Conservation (phyloP, 2,797 vertebrate species). For the Rhinogobio ventralis region DNA sequence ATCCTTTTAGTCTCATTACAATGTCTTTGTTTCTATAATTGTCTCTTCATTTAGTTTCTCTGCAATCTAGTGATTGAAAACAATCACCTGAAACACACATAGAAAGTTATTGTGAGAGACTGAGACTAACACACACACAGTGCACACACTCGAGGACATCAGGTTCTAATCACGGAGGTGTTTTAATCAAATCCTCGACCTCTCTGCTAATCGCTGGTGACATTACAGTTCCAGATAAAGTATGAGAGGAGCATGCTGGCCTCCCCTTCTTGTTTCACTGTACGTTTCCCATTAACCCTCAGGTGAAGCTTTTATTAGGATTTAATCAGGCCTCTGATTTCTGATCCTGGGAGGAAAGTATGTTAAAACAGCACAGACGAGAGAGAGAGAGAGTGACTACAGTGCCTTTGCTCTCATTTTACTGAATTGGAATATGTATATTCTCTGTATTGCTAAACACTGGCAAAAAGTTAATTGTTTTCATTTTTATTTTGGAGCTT, state of each 20-base stretch:
- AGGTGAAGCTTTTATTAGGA: slow-evolving; percentile 49
- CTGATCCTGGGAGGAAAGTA: slow-evolving; percentile 19
- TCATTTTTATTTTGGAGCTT: neutral
- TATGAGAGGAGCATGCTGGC: slow-evolving; percentile 12
- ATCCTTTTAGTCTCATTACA: slow-evolving; percentile 11
- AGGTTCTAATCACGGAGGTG: slow-evolving; percentile 38
- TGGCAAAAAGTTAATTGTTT: neutral
- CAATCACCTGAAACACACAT: slow-evolving; percentile 18
- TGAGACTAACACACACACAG: slow-evolving; percentile 39
- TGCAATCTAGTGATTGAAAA: slow-evolving; percentile 17
- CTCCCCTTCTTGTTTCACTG: slow-evolving; percentile 45
- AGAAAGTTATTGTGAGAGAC: slow-evolving; percentile 16
- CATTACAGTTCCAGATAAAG: slow-evolving; percentile 49
- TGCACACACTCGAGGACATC: slow-evolving; percentile 13
- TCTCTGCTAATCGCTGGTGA: slow-evolving; percentile 45
- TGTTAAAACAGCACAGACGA: slow-evolving; percentile 15
- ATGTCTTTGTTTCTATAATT: slow-evolving; percentile 28
- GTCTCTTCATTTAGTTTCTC: slow-evolving; percentile 24
- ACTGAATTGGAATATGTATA: neutral
- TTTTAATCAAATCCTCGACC: slow-evolving; percentile 56
- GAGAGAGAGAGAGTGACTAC: neutral
- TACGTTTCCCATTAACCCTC: slow-evolving; percentile 48
- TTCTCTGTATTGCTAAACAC: neutral
- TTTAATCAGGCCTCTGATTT: slow-evolving; percentile 50
- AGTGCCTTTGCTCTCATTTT: neutral